Evolutionary conservation across 2,888 invertebrate species (phyloP), one percentile per base, ranked within the genome.

Genomic region (Oligia strigilis): DNA sequence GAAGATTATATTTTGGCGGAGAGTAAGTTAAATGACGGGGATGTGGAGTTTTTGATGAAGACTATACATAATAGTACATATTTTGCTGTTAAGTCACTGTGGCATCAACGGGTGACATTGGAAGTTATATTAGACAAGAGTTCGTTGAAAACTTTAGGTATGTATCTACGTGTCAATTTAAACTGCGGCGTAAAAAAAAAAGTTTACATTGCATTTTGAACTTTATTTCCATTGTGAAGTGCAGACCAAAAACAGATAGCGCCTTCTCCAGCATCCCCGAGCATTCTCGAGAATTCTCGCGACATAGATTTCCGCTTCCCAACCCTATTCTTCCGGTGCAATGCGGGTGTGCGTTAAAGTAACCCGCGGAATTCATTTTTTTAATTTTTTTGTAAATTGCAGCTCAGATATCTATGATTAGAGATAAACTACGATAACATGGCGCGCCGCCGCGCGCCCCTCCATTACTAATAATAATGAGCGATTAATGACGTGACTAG

Each of bases 31-130:
- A 91, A 90, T 9, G 92, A 90, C 4, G 86, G 86, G 29, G 89
- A 94, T 81, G 75, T 92, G 62, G 92, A 94, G 36, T 93, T 89
- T 91, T 88, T 97, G 72, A 88, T 98, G 19, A 96, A 96, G 83
- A 95, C 94, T 13, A 93, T 97, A 76, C 98, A 98, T 84, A 98
- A 99, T 92, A 98, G 98, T 89, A 97, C 98, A 5, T 99, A 98
- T 95, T 99, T 99, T 95, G 98, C 98, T 43, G 95, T 98, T 0
- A 97, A 97, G 78, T 97, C 98, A 1, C 94, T 99, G 52, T 97
- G 97, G 92, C 95, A 97, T 49, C 97, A 98, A 86, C 94, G 96
- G 65, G 92, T 95, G n/a, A 90, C 98, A 23, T 91, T 98, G 11
- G 95, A 97, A 82, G 95, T 97, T 23, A 92, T 96, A 46, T 93